These are phyloP conservation scores for Hippopotamyrus pictus DNA, from an alignment of 2,797 vertebrate genomes.

Conservation along the genomic window DNA sequence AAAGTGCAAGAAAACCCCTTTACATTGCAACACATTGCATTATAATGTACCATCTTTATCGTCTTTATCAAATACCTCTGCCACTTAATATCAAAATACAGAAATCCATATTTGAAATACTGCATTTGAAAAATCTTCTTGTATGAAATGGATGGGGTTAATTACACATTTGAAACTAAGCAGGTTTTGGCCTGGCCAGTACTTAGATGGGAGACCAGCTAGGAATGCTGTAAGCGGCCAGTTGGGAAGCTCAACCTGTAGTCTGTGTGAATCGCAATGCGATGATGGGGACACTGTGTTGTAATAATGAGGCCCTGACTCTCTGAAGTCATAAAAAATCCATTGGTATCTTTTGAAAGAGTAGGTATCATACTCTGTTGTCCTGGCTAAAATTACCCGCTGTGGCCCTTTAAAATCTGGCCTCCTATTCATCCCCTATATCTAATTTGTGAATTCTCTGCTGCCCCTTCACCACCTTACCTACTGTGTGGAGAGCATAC, in stretches of 20 bases:
- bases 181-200: background rate
- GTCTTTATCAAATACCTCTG: background rate
- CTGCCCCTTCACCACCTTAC: background rate
- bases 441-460: background rate
- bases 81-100: background rate
- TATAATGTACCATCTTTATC: background rate
- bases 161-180: background rate
- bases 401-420: background rate
- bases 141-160: background rate
- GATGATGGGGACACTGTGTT: background rate
- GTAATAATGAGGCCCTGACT: background rate
- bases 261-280: background rate
- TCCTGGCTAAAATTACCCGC: background rate
- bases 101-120: background rate
- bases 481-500: background rate
- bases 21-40: background rate
- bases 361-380: background rate
- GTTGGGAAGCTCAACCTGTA: background rate
- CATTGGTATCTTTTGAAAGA: background rate
- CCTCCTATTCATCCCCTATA: background rate
- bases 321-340: background rate
- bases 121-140: background rate
- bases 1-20: background rate
- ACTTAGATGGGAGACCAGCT: background rate
- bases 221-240: background rate